phyloP scores from a whole-genome alignment of 2,888 invertebrate genomes.

The Zygothrica quintamaculata region DNA sequence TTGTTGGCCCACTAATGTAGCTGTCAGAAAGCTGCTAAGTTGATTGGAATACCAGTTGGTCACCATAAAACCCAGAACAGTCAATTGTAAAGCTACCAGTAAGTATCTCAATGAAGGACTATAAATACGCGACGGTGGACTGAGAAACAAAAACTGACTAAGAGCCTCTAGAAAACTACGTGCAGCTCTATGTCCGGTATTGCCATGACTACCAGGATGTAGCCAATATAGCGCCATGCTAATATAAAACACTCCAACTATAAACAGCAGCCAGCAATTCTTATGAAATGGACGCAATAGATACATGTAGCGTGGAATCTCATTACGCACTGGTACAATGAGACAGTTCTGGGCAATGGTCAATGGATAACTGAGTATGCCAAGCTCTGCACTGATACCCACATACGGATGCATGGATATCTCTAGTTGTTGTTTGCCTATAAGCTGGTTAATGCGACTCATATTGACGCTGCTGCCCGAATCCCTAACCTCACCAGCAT shows the following conservation, averaged over 20 bases:
- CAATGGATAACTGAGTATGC: slow-evolving; percentile 74
- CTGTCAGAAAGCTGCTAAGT: slow-evolving; percentile 72
- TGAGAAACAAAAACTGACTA: slow-evolving; percentile 56
- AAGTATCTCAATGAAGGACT: slow-evolving; percentile 55
- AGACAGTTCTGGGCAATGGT: slow-evolving; percentile 68
- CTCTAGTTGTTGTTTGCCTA: slow-evolving; percentile 55
- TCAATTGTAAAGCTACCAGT: slow-evolving; percentile 52
- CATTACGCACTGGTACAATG: slow-evolving; percentile 75
- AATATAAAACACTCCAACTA: slow-evolving; percentile 47
- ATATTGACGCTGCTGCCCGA: slow-evolving; percentile 66
- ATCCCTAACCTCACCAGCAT: slow-evolving; percentile 33
- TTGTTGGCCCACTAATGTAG: slow-evolving; percentile 72
- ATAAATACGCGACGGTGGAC: slow-evolving; percentile 43
- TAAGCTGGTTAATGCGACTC: slow-evolving; percentile 49
- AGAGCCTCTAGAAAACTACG: slow-evolving; percentile 52
- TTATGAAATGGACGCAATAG: slow-evolving; percentile 69
- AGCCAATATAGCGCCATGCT: slow-evolving; percentile 50
- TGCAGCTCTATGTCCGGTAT: slow-evolving; percentile 13
- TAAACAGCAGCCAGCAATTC: slow-evolving; percentile 65
- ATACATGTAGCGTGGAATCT: slow-evolving; percentile 73
- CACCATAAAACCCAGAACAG: slow-evolving; percentile 61
- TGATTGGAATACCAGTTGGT: slow-evolving; percentile 72
- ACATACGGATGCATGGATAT: slow-evolving; percentile 72
- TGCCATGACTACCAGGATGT: slow-evolving; percentile 21
- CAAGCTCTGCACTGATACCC: slow-evolving; percentile 50